These are phyloP conservation scores for Drosophila rubida DNA, from an alignment of 2,888 invertebrate genomes.

Conservation along the genomic window DNA sequence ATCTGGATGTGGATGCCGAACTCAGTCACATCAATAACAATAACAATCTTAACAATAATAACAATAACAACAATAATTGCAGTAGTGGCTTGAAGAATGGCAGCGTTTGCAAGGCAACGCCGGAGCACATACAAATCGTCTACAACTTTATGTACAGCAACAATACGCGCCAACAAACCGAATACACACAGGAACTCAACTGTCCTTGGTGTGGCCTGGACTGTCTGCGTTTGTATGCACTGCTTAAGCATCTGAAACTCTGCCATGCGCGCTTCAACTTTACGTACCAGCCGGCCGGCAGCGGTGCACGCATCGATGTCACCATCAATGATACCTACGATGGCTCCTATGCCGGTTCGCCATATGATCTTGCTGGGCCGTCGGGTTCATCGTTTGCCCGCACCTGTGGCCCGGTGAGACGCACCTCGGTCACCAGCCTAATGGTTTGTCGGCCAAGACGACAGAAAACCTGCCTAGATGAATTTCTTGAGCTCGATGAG, in stretches of 20 bases:
- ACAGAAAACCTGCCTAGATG: constrained; percentile 89
- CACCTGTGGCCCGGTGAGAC: constrained; percentile 87
- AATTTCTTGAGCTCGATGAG: constrained; percentile 95
- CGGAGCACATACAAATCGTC: constrained; percentile 91
- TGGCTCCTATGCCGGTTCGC: constrained; percentile 97
- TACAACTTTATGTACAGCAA: constrained; percentile 98
- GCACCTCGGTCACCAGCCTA: constrained; percentile 88
- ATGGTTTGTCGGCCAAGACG: constrained; percentile 87
- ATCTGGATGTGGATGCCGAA: constrained; percentile 57
- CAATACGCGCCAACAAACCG: constrained; percentile 97
- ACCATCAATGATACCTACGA: constrained; percentile 98
- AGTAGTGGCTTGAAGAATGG: constrained; percentile 41
- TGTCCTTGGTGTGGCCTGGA: constrained; percentile 98
- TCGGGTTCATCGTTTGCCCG: constrained; percentile 90
- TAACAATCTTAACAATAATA: constrained; percentile 51
- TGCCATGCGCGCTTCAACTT: constrained; percentile 97
- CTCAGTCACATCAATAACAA: constrained; percentile 81
- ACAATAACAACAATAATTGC: constrained; percentile 42
- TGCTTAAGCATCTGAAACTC: constrained; percentile 96
- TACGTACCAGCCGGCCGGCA: constrained; percentile 88
- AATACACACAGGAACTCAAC: constrained; percentile 95
- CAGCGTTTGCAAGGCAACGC: constrained; percentile 50
- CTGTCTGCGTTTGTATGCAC: constrained; percentile 93
- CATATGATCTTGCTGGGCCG: constrained; percentile 93
- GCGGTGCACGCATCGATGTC: constrained; percentile 95